Conservation (phyloP, 2,888 invertebrate species). For the Chymomyza procnemis region DNA sequence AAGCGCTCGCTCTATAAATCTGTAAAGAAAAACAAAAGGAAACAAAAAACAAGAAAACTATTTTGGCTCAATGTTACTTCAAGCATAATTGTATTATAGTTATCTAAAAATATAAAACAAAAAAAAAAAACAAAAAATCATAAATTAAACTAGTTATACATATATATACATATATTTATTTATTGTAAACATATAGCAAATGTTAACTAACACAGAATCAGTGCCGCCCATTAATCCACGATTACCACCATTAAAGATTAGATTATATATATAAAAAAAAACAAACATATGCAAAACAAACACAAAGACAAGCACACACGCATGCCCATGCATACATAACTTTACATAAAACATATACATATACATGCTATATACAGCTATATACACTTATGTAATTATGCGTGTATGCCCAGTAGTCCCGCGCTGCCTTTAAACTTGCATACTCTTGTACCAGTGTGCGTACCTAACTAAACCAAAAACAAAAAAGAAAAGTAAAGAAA, state of each 20-base stretch:
- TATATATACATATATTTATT: constrained; percentile 17
- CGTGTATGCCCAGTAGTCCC: constrained; percentile 57
- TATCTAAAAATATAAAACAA: no score
- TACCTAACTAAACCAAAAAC: constrained; percentile 41
- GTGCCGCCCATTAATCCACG: constrained; percentile 72
- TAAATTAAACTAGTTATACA: constrained; percentile 3
- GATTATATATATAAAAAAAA: constrained; percentile 45
- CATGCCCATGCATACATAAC: background rate
- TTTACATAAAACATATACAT: constrained; percentile 2
- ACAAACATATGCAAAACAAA: constrained; percentile 12
- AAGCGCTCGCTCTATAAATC: background rate
- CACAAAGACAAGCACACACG: constrained; percentile 4
- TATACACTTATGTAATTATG: constrained; percentile 10
- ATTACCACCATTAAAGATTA: constrained; percentile 69
- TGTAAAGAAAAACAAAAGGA: constrained; percentile 8
- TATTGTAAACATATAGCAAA: constrained; percentile 49
- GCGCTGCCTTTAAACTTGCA: constrained; percentile 62
- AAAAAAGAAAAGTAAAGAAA: no score
- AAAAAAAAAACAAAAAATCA: constrained; percentile 6
- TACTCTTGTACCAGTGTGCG: constrained; percentile 66
- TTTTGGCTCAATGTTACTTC: constrained; percentile 44
- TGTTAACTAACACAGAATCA: constrained; percentile 71
- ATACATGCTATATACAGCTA: constrained; percentile 27
- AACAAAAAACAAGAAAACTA: constrained; percentile 15
- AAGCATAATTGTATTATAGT: constrained; percentile 44